These are phyloP conservation scores for Sylvicola cinctus DNA, from an alignment of 2,888 invertebrate species.

Conservation along the genomic window DNA sequence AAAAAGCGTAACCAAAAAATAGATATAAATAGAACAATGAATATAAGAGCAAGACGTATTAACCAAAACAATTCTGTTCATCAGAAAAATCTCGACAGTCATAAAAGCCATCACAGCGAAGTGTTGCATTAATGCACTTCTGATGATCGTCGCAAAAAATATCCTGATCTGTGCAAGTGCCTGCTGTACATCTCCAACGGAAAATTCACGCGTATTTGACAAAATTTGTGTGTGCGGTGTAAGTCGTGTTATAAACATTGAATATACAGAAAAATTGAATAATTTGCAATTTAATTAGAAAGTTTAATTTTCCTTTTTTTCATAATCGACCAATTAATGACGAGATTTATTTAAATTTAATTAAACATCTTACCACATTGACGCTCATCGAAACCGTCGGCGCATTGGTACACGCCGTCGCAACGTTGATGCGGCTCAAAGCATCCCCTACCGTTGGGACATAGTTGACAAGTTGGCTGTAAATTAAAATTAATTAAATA, in stretches of 20 bases:
- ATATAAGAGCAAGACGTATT: too few relatives aligned
- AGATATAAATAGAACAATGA: too few relatives aligned
- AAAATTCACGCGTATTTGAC: neutral
- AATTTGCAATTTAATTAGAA: neutral
- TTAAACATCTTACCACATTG: constrained; percentile 4
- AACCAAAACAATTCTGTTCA: constrained; percentile 64
- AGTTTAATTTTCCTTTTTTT: constrained; percentile 1
- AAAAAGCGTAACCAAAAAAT: too few relatives aligned
- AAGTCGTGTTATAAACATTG: neutral
- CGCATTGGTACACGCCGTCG: constrained; percentile 54
- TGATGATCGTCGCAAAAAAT: constrained; percentile 52
- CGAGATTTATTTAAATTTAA: neutral
- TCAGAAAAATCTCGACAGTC: constrained; percentile 81
- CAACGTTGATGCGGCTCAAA: constrained; percentile 53
- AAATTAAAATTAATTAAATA: neutral
- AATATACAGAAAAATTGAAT: neutral
- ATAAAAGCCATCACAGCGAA: constrained; percentile 75
- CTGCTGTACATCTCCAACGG: constrained; percentile 10
- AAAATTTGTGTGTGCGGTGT: constrained; percentile 1
- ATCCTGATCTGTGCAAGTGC: constrained; percentile 37
- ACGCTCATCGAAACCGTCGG: constrained; percentile 44
- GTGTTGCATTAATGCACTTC: constrained; percentile 53
- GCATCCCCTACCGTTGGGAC: constrained; percentile 28
- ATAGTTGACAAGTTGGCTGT: constrained; percentile 2
- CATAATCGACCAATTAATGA: neutral